Evolutionary conservation across 2,797 vertebrate genomes (phyloP).

Genomic region (Chelmon rostratus): DNA sequence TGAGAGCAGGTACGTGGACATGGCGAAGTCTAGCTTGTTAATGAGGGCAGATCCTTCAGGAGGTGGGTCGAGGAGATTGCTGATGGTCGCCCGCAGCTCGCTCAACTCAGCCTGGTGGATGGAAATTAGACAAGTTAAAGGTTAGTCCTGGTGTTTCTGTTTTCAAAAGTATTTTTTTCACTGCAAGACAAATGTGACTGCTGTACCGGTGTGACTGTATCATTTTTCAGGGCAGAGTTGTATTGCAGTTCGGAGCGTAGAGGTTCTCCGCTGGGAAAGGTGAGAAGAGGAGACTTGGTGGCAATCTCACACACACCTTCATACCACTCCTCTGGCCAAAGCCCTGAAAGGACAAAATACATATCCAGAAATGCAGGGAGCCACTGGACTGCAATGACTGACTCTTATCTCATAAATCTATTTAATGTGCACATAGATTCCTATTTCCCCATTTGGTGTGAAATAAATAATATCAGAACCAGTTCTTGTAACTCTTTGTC

Average conservation of each 20-base stretch:
- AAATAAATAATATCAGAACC: constrained; percentile 5
- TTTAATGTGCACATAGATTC: no score
- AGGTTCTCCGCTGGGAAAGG: constrained; percentile 96
- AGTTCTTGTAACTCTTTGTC: background rate
- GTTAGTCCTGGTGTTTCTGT: background rate
- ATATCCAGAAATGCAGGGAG: background rate
- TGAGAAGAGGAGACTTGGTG: constrained; percentile 95
- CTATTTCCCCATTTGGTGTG: background rate
- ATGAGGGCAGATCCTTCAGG: constrained; percentile 94
- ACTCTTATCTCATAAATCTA: background rate
- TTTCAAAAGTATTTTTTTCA: background rate
- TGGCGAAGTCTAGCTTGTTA: constrained; percentile 97
- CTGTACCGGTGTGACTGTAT: constrained; percentile 92
- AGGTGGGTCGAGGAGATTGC: constrained; percentile 93
- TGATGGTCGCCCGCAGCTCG: constrained; percentile 94
- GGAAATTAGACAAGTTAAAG: constrained; percentile 8
- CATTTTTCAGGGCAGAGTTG: constrained; percentile 98
- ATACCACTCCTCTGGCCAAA: constrained; percentile 99
- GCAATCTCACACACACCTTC: constrained; percentile 98
- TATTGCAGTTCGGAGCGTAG: constrained; percentile 97
- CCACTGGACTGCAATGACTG: background rate
- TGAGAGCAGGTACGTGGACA: constrained; percentile 97
- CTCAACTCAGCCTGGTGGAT: constrained; percentile 91
- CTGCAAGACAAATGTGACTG: background rate
- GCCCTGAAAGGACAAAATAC: constrained; percentile 82